These are phyloP conservation scores for Pterocles gutturalis DNA, from an alignment of 2,113 vertebrate species.

Conservation along the genomic window DNA sequence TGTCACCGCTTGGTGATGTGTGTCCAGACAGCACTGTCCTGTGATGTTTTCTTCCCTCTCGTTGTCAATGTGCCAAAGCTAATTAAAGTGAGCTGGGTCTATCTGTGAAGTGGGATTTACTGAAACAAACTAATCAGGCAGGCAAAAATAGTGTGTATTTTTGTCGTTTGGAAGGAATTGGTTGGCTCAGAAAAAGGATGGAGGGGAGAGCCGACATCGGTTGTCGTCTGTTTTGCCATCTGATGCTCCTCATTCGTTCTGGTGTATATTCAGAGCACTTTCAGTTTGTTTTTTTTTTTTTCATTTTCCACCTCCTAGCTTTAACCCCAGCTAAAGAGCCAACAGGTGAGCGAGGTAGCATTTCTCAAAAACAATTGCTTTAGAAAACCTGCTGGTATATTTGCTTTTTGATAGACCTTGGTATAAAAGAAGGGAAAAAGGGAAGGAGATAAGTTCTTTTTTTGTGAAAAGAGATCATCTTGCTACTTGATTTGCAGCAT, in stretches of 20 bases:
- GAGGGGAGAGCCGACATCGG: neutral
- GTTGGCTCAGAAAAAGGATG: slow-evolving; percentile 8
- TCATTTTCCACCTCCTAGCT: neutral
- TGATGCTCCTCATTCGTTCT: neutral
- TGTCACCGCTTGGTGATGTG: slow-evolving; percentile 32
- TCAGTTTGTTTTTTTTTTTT: neutral
- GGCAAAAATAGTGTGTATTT: slow-evolving; percentile 52
- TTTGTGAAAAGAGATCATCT: slow-evolving; percentile 5
- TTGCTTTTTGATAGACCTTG: neutral
- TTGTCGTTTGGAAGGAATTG: slow-evolving; percentile 9
- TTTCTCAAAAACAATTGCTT: neutral
- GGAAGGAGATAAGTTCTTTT: neutral
- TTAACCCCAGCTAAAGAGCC: neutral
- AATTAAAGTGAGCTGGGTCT: slow-evolving; percentile 49
- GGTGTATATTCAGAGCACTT: neutral
- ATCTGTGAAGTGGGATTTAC: slow-evolving; percentile 24
- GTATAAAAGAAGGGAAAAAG: neutral
- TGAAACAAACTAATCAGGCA: slow-evolving; percentile 62
- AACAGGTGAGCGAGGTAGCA: neutral
- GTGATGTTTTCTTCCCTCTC: slow-evolving; percentile 17
- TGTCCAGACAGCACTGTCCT: slow-evolving; percentile 7
- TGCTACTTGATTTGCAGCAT: neutral
- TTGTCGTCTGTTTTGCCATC: slow-evolving; percentile 17
- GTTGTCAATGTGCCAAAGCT: slow-evolving; percentile 46
- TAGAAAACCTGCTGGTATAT: neutral